Evolutionary conservation across 2,888 invertebrate genomes (phyloP).

Genomic region (Drosophila colorata): DNA sequence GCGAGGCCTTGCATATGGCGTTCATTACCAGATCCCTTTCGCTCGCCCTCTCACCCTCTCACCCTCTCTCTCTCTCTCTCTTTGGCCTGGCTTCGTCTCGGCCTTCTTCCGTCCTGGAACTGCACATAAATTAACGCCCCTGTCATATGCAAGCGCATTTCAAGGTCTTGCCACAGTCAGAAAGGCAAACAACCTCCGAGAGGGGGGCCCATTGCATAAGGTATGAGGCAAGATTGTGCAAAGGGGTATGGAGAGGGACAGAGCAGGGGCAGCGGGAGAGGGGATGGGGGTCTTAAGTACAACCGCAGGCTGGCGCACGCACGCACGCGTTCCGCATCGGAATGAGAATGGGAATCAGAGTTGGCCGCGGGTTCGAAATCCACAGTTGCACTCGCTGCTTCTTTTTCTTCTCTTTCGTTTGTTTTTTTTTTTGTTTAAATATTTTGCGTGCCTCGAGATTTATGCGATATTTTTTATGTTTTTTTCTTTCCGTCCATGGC

Average conservation of each 20-base stretch:
- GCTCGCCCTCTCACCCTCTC: background rate
- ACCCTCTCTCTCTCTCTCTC: background rate
- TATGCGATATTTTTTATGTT: slow-evolving; percentile 51
- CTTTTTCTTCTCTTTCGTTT: slow-evolving; percentile 11
- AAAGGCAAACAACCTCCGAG: slow-evolving; percentile 43
- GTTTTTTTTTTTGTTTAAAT: slow-evolving; percentile 69
- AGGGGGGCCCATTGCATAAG: slow-evolving; percentile 19
- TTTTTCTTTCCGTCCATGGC: slow-evolving; percentile 11
- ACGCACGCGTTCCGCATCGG: slow-evolving; percentile 55
- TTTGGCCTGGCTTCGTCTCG: background rate
- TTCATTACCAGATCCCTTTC: slow-evolving; percentile 26
- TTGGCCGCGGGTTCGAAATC: slow-evolving; percentile 1
- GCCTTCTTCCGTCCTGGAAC: slow-evolving; percentile 19
- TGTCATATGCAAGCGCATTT: slow-evolving; percentile 71
- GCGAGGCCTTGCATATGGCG: slow-evolving; percentile 11
- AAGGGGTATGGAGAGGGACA: background rate
- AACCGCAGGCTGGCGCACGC: slow-evolving; percentile 62
- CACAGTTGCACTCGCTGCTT: slow-evolving; percentile 24
- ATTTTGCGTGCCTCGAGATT: slow-evolving; percentile 76
- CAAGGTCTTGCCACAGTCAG: slow-evolving; percentile 63
- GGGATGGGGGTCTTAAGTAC: slow-evolving; percentile 13
- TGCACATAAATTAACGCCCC: slow-evolving; percentile 79
- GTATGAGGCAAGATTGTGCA: background rate
- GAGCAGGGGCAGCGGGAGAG: background rate
- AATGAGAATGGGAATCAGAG: slow-evolving; percentile 38